Evolutionary conservation across 1,140 invertebrate genomes (phyloP), one percentile per base, ranked within the genome.

Genomic region (Scaptomyza pallida): DNA sequence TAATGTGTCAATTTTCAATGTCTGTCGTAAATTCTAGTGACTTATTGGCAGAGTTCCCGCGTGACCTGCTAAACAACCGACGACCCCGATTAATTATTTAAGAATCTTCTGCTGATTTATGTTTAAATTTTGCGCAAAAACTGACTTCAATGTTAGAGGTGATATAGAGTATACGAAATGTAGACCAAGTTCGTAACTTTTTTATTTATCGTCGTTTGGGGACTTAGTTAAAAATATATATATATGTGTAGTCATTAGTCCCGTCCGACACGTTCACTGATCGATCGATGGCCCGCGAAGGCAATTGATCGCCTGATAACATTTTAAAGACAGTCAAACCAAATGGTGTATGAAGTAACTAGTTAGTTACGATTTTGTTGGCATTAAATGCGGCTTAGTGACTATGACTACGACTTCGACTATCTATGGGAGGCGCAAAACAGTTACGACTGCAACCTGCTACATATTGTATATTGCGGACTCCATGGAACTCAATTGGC

Each of bases 281-380:
- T 83, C 80, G 80, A 83, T 83, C 79, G 72, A 72, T 75, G 21
- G 48, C 21, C 30, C 8, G 59, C 62, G 67, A 85, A 85, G 80
- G 80, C 80, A 79, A 83, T 75, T 78, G 80, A 83, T 83, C 75
- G 80, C 68, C 80, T 70, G 80, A 83, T 83, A 85, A 83, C 72
- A 61, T 61, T 44, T 56, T 16, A 75, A 85, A 83, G 75, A 82
- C 78, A 78, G 59, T 54, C 57, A 65, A 70, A 78, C 72, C n/a
- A 37, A 77, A 15, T 40, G 9, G 43, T 19, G 43, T 16, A 17
- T 26, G 23, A 3, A 30, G 21, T 51, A 59, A 50, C 75, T 80
- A 81, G 70, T 75, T 61, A 41, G 70, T 76, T 48, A 33, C 26
- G 37, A 60, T 52, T n/a, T 62, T 69, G 59, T 41, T 62, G 67